Evolutionary conservation across 2,113 vertebrate species (phyloP), one percentile per base, ranked within the genome.

Genomic region (Megaceryle maxima): DNA sequence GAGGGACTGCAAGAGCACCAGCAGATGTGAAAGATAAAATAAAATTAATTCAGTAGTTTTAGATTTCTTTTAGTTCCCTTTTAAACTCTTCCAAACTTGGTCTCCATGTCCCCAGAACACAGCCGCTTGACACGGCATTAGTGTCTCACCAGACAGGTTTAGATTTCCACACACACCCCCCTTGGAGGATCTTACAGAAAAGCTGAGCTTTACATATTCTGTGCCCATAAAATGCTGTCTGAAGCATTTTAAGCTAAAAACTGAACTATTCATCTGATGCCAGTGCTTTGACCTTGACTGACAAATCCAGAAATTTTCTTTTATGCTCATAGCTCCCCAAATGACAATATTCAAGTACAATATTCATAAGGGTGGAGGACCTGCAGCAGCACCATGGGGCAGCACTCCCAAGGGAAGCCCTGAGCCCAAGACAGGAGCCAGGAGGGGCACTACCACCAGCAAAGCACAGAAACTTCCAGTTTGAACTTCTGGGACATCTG

Each of bases 41-140:
- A 72, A 95, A 97, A 96, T 92, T 89, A 94, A 97, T 89, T 87
- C 51, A 44, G 91, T 39, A 84, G 57, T 60, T 97, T 94, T 46
- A 90, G 46, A 92, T 96, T 97, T 79, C 62, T 96, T 95, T 93
- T 51, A n/a, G 11, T 35, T 88, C 29, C 31, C 87, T 85, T 96
- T 82, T 83, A 51, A 76, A 69, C 12, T n/a, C 59, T 81, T 84
- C 86, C 59, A 86, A 94, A 70, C 68, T 91, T 94, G 51, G n/a
- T 67, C 43, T 95, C 66, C 53, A 26, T 56, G 50, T 96, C 78
- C 64, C 37, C 91, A 94, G 73, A 83, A 95, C 48, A 72, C 2
- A 55, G n/a, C 39, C 26, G 11, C 57, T 78, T 75, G 44, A 83
- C 25, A 20, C 46, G 13, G 72, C 59, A 63, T 43, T 91, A 63